Evolutionary conservation across 1,140 invertebrate species (phyloP).

Genomic region (Metopolophium dirhodum): DNA sequence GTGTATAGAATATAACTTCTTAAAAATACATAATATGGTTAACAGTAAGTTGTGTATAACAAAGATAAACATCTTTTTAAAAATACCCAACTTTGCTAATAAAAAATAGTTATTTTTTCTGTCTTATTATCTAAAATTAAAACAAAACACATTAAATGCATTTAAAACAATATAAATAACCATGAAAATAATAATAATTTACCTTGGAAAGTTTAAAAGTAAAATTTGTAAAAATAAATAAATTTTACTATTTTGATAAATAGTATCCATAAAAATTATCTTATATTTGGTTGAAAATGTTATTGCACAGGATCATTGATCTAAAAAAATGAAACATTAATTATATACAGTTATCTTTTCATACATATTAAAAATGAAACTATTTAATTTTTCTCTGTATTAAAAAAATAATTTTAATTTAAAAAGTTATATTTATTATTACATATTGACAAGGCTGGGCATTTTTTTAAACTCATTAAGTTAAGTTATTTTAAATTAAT

Average conservation of each 20-base stretch:
- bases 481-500: too few relatives aligned
- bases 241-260: background rate
- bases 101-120: background rate
- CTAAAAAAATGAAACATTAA: constrained; percentile 10
- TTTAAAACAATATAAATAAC: background rate
- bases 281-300: background rate
- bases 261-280: background rate
- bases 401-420: too few relatives aligned
- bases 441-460: too few relatives aligned
- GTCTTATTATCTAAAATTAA: background rate
- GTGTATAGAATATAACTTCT: background rate
- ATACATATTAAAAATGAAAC: background rate
- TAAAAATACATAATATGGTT: background rate
- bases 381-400: too few relatives aligned
- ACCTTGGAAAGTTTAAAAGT: constrained; percentile 5
- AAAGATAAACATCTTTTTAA: background rate
- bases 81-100: background rate
- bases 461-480: too few relatives aligned
- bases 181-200: background rate
- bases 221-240: background rate
- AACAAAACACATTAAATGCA: background rate
- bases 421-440: too few relatives aligned
- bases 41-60: background rate
- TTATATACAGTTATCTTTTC: background rate
- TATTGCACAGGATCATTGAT: background rate